Conservation (phyloP, 2,797 vertebrate genomes). For the Smutsia gigantea region DNA sequence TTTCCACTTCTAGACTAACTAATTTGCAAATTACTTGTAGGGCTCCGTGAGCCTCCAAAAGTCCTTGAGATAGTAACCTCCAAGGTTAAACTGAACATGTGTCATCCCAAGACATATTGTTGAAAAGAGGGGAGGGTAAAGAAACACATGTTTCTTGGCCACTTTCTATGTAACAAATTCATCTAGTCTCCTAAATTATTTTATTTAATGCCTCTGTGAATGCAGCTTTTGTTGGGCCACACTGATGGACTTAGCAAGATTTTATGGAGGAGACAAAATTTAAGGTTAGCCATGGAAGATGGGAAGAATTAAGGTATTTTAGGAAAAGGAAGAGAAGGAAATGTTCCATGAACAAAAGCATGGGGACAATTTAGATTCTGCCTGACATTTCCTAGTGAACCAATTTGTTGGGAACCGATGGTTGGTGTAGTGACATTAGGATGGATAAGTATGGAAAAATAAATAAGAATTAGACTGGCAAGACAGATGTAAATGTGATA, state of each 20-base stretch:
- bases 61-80: background rate
- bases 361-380: background rate
- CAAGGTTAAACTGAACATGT: conserved; percentile 15
- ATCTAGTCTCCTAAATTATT: background rate
- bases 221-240: background rate
- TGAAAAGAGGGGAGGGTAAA: background rate
- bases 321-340: background rate
- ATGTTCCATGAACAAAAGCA: background rate
- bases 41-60: background rate
- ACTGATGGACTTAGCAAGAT: background rate
- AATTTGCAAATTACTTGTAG: conserved; percentile 47
- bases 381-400: background rate
- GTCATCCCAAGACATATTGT: background rate
- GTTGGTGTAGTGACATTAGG: background rate
- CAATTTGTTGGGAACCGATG: background rate
- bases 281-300: background rate
- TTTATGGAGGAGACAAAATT: background rate
- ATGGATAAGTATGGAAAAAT: background rate
- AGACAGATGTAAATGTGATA: background rate
- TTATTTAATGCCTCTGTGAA: background rate
- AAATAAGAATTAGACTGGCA: background rate
- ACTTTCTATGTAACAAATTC: background rate
- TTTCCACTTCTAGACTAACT: background rate
- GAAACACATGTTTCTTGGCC: background rate
- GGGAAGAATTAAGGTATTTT: background rate